Percentiles rank a stretch among this genome's conserved stretches.
phyloP scores from a whole-genome alignment of 2,113 vertebrate genomes.

The Dissostichus mawsoni region DNA sequence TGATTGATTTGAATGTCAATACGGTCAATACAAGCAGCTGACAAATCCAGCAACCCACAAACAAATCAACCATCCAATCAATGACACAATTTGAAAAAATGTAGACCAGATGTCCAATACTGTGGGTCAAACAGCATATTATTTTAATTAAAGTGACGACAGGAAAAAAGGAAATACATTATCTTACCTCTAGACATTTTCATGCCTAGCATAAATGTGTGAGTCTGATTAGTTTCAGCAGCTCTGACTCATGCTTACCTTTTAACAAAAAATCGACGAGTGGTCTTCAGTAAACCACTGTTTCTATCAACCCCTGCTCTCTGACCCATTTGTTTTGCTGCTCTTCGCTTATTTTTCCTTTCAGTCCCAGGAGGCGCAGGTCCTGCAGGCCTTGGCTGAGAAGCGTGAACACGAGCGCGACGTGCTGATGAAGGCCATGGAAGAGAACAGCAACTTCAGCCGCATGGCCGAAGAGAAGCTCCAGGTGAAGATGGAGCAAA shows the following conservation, averaged over 20 bases:
- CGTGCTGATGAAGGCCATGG: conserved; percentile 96
- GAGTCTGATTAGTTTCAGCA: not conserved
- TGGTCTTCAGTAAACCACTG: not conserved
- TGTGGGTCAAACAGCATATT: not conserved
- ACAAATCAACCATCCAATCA: conserved; percentile 61
- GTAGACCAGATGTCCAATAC: conserved; percentile 24
- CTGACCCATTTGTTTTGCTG: conserved; percentile 23
- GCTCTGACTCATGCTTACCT: conserved; percentile 1
- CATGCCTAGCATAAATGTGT: not conserved
- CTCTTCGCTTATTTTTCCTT: not conserved
- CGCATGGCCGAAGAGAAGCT: conserved; percentile 96
- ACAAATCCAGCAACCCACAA: conserved; percentile 34
- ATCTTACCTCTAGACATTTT: not conserved
- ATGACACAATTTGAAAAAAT: conserved; percentile 27
- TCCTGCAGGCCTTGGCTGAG: conserved; percentile 92
- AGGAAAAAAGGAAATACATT: conserved; percentile 3
- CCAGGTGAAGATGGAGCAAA: conserved; percentile 94
- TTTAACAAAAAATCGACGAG: not conserved
- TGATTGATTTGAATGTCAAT: conserved; percentile 54
- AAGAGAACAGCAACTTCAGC: conserved; percentile 99
- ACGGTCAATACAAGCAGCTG: conserved; percentile 30
- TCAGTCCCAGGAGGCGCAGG: conserved; percentile 94
- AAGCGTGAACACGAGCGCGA: conserved; percentile 95
- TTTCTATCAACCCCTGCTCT: not conserved
- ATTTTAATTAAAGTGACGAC: not conserved